Conservation (phyloP, 2,888 invertebrate genomes). For the Adineta ricciae region DNA sequence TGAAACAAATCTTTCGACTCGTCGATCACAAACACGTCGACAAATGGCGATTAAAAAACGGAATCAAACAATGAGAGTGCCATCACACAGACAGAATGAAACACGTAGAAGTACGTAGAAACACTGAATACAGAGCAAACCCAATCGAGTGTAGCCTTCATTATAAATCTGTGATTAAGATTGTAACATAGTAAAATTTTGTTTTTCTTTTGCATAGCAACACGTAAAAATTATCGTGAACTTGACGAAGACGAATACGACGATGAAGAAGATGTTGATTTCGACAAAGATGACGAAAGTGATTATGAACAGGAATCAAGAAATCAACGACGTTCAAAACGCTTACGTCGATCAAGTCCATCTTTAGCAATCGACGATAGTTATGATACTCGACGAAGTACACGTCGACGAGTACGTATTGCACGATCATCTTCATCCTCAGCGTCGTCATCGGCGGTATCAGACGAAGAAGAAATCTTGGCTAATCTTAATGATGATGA, state of each 20-base stretch:
- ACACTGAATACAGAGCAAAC: no score
- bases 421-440: neutral
- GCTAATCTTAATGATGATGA: neutral
- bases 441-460: neutral
- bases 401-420: conserved; percentile 3
- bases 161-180: no score
- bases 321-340: conserved; percentile 1
- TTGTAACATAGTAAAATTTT: no score
- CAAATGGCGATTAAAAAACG: neutral
- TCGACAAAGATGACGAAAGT: neutral
- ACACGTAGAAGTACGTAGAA: neutral
- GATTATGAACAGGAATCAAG: neutral
- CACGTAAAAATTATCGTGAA: neutral
- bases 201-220: neutral
- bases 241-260: neutral
- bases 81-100: neutral
- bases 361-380: neutral
- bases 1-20: neutral
- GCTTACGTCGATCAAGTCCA: neutral
- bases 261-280: neutral
- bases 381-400: neutral
- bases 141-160: no score
- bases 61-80: neutral
- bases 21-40: neutral
- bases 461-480: neutral